Percentiles rank a stretch among this genome's conserved stretches.
phyloP scores from a whole-genome alignment of 2,888 invertebrate genomes.

The Thalpophila matura region DNA sequence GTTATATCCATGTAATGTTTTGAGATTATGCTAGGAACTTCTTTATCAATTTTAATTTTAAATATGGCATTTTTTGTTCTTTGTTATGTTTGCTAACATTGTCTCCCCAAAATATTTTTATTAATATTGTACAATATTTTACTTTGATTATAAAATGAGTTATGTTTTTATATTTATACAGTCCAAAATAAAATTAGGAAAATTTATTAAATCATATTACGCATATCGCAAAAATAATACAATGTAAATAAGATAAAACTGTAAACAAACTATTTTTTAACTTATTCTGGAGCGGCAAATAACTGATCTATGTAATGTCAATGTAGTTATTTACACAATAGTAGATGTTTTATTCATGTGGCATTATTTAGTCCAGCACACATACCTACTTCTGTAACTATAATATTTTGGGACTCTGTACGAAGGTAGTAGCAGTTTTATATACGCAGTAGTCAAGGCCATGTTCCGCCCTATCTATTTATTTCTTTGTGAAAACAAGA shows the following conservation, averaged over 20 bases:
- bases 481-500: constrained; percentile 73
- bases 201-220: constrained; percentile 80
- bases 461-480: constrained; percentile 78
- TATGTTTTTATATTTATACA: constrained; percentile 85
- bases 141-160: constrained; percentile 79
- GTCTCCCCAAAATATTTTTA: constrained; percentile 80
- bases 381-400: constrained; percentile 55
- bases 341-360: constrained; percentile 56
- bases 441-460: constrained; percentile 72
- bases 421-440: constrained; percentile 69
- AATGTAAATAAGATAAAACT: constrained; percentile 81
- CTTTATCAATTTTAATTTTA: constrained; percentile 70
- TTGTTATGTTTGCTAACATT: constrained; percentile 88
- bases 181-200: constrained; percentile 77
- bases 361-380: constrained; percentile 66
- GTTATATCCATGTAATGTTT: constrained; percentile 70
- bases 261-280: constrained; percentile 81
- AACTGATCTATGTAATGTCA: constrained; percentile 64
- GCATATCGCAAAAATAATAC: constrained; percentile 82
- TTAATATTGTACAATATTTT: constrained; percentile 82
- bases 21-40: constrained; percentile 84
- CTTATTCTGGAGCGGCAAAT: constrained; percentile 73
- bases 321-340: constrained; percentile 41
- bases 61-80: constrained; percentile 78
- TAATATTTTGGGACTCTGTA: constrained; percentile 73